Percentiles rank a stretch among this genome's conserved stretches.
These are phyloP conservation scores for Periphyllus acericola DNA, from an alignment of 2,888 invertebrate genomes.

Conservation along the genomic window DNA sequence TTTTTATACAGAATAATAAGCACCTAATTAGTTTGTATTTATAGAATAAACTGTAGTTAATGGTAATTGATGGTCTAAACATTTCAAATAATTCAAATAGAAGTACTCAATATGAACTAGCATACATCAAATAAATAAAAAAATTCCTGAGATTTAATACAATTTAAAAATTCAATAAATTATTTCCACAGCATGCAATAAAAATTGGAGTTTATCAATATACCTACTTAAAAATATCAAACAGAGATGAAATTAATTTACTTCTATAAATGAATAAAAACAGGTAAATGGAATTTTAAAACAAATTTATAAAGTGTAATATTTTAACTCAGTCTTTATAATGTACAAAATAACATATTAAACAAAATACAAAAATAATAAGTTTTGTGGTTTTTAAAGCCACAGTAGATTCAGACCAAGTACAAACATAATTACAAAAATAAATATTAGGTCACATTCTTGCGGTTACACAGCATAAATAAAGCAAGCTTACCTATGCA, in stretches of 20 bases:
- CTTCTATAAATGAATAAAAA: neutral
- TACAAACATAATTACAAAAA: constrained; percentile 18
- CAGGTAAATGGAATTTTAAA: neutral
- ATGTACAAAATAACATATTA: neutral
- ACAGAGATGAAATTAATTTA: neutral
- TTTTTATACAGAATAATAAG: constrained; percentile 13
- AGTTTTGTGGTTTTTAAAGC: constrained; percentile 31
- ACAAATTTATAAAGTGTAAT: neutral
- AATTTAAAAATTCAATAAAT: too few relatives aligned
- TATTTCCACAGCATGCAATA: neutral
- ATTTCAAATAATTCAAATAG: neutral
- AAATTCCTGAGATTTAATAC: too few relatives aligned
- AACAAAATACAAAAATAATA: neutral
- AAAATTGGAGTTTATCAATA: neutral
- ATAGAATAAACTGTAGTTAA: neutral
- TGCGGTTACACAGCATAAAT: constrained; percentile 24
- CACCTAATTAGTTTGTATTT: neutral
- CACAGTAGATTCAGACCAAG: neutral
- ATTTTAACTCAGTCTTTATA: neutral
- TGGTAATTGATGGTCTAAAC: neutral
- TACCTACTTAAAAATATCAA: too few relatives aligned
- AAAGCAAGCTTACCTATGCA: neutral
- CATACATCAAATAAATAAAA: too few relatives aligned
- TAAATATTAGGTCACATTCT: constrained; percentile 21
- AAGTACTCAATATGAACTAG: neutral